Evolutionary conservation across 2,113 vertebrate species (phyloP), one percentile per base, ranked within the genome.

Genomic region (Paramormyrops kingsleyae): DNA sequence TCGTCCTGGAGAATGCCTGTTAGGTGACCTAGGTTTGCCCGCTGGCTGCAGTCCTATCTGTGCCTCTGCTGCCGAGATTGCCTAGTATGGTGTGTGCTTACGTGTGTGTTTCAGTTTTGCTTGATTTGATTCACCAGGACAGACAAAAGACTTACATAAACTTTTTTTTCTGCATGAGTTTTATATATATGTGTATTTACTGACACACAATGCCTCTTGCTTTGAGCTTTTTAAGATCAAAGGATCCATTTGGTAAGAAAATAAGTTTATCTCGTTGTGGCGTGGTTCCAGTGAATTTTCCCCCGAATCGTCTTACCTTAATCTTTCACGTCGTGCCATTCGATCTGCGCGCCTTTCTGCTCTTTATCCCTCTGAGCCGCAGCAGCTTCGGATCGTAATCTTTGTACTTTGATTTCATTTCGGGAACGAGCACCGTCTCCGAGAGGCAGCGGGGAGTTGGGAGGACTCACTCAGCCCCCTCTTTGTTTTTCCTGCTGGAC

Each of bases 201-300:
- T 35, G 74, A 42, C 31, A 80, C 83, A n/a, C 5, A 13, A 27
- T 86, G 44, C 44, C 7, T 80, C 35, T 50, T 27, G 44, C 24
- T 86, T 86, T 84, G 39, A 84, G 39, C 83, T 84, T 84, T 84
- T 42, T 24, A 46, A n/a, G 39, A 12, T 44, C 83, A 46, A 44
- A 84, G 80, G 42, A 84, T 10, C 83, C 46, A 47, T 84, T 84
- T 70, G 62, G 39, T 83, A 83, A 83, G 80, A 84, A 46, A 84
- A 84, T 70, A 70, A 13, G 62, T 70, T 70, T 70, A 70, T 80
- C 74, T 86, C 27, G 9, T 15, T 17, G 27, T 80, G 74, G 74
- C 74, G 4, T 42, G 15, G 39, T 80, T 80, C 74, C 74, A 80
- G 74, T 80, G 35, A 80, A 80, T 80, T 39, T 80, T 1, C 74